Conservation (phyloP, 53 echinoderm and acorn worm species). For the Luidia sarsii region DNA sequence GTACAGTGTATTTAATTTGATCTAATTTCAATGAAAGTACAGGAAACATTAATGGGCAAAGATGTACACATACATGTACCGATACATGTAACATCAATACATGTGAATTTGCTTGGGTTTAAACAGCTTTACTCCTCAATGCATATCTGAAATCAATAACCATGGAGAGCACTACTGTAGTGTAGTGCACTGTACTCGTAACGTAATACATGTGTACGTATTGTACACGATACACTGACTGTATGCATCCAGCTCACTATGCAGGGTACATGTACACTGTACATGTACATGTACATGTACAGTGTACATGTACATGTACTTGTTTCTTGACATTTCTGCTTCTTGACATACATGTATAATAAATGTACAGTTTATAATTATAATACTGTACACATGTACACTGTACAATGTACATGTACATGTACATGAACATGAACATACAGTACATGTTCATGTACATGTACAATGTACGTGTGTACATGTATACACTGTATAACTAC, state of each 20-base stretch:
- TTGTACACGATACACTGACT: not conserved
- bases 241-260: not conserved
- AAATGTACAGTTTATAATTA: not conserved
- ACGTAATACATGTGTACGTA: not conserved
- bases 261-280: not conserved
- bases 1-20: too few relatives aligned
- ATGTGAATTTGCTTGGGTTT: not conserved
- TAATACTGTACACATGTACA: not conserved
- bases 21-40: too few relatives aligned
- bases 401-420: not conserved
- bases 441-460: not conserved
- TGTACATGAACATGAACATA: not conserved
- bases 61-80: not conserved
- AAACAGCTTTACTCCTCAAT: not conserved
- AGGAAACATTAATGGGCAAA: not conserved
- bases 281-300: not conserved
- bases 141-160: too few relatives aligned
- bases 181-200: not conserved
- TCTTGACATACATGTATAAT: not conserved
- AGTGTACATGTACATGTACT: not conserved
- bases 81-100: not conserved
- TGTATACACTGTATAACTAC: not conserved
- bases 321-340: too few relatives aligned
- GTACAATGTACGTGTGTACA: not conserved
- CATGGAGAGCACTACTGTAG: too few relatives aligned